These are phyloP conservation scores for Drosophila merina DNA, from an alignment of 2,888 invertebrate species.

Conservation along the genomic window DNA sequence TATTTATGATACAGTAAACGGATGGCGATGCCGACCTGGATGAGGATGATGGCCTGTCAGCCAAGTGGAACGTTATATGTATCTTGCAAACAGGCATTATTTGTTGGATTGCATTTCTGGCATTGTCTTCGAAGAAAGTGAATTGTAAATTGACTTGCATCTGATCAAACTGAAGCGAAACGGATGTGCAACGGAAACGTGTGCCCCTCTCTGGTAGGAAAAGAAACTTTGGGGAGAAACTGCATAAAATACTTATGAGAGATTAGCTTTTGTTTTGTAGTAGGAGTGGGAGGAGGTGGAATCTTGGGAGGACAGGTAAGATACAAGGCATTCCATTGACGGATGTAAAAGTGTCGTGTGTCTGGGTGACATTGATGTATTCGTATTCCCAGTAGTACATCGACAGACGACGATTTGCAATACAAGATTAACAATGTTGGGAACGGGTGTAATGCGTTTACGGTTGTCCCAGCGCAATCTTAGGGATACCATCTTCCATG, in stretches of 20 bases:
- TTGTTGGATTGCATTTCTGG: conserved; percentile 40
- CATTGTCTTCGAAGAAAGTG: conserved; percentile 39
- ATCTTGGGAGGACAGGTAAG: not conserved
- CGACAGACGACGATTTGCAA: conserved; percentile 54
- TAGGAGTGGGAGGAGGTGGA: not conserved
- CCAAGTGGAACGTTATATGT: conserved; percentile 68
- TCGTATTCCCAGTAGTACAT: conserved; percentile 54
- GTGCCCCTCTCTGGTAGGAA: conserved; percentile 5
- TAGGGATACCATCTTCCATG: conserved; percentile 11
- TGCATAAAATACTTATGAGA: conserved; percentile 46
- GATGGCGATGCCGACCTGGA: conserved; percentile 57
- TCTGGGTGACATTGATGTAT: conserved; percentile 71
- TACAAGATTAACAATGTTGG: conserved; percentile 60
- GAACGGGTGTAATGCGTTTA: conserved; percentile 27
- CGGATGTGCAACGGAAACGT: conserved; percentile 66
- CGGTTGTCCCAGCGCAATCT: conserved; percentile 17
- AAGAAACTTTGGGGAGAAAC: conserved; percentile 34
- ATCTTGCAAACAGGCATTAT: conserved; percentile 38
- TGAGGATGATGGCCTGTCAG: conserved; percentile 66
- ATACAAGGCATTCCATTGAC: conserved; percentile 40
- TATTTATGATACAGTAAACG: conserved; percentile 78
- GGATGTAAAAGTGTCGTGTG: conserved; percentile 73
- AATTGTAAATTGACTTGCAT: conserved; percentile 70
- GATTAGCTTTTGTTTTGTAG: conserved; percentile 36
- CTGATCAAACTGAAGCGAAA: conserved; percentile 58